Conservation (phyloP, 2,888 invertebrate genomes). For the Anticlea derivata region DNA sequence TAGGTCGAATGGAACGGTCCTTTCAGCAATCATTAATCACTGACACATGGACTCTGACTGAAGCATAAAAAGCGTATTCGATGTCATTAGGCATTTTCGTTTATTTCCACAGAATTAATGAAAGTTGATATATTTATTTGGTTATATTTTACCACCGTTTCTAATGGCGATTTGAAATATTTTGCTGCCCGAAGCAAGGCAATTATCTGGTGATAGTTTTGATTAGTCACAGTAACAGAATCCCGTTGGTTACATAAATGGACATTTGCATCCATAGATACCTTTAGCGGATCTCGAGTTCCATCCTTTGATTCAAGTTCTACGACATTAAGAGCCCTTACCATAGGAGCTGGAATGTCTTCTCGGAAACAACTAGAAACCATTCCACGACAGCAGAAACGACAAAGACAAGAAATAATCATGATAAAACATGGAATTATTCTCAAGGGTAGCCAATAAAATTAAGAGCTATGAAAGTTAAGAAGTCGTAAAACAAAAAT, state of each 20-base stretch:
- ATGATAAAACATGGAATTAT: conserved; percentile 25
- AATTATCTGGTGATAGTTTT: conserved; percentile 26
- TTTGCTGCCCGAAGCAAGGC: conserved; percentile 29
- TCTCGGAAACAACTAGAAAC: conserved; percentile 15
- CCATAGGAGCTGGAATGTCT: conserved; percentile 20
- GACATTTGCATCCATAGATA: conserved; percentile 8
- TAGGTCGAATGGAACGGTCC: conserved; percentile 43
- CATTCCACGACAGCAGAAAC: conserved; percentile 2
- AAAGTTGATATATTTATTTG: conserved; percentile 31
- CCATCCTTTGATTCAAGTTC: conserved; percentile 25
- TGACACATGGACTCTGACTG: conserved; percentile 54
- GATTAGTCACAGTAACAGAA: conserved; percentile 21
- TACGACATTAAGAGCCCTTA: conserved; percentile 19
- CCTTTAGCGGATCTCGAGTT: conserved; percentile 4
- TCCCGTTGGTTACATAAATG: conserved; percentile 15
- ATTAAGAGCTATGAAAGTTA: conserved; percentile 31
- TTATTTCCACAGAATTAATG: conserved; percentile 42
- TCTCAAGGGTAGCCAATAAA: conserved; percentile 22
- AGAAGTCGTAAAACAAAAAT: conserved; percentile 31
- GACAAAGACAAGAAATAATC: conserved; percentile 23
- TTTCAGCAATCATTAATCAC: conserved; percentile 65
- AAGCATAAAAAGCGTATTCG: conserved; percentile 55
- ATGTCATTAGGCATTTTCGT: conserved; percentile 57
- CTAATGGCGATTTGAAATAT: conserved; percentile 30
- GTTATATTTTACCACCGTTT: conserved; percentile 24